Percentiles rank a stretch among this genome's conserved stretches.
Evolutionary conservation across 2,113 vertebrate species (phyloP).

Genomic region (Leptodactylus fuscus): DNA sequence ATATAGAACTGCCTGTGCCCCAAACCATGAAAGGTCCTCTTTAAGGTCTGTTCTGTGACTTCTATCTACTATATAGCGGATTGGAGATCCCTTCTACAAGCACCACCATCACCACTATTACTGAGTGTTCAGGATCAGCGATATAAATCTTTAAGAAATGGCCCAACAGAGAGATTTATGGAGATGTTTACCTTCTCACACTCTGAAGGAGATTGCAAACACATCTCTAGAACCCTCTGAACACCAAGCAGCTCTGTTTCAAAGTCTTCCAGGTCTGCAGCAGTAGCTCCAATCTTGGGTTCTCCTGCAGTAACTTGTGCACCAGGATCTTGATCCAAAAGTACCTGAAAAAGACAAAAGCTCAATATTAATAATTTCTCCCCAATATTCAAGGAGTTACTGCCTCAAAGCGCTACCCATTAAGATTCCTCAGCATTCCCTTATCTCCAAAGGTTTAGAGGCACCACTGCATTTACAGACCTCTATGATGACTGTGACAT

Average conservation of each 20-base stretch:
- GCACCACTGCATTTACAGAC: not conserved
- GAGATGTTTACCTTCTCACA: too few relatives aligned
- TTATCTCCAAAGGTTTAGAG: not conserved
- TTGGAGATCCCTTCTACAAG: too few relatives aligned
- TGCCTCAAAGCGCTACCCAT: too few relatives aligned
- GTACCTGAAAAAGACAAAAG: slow-evolving; percentile 72
- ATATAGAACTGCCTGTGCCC: too few relatives aligned
- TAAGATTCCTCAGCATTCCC: not conserved
- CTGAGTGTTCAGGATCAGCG: too few relatives aligned
- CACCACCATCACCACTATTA: too few relatives aligned
- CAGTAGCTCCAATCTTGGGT: slow-evolving; percentile 60
- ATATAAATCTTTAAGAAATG: too few relatives aligned
- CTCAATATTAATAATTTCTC: not conserved
- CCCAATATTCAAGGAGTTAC: too few relatives aligned
- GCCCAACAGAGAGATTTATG: too few relatives aligned
- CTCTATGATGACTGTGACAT: not conserved
- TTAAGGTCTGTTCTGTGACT: too few relatives aligned
- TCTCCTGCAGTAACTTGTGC: slow-evolving; percentile 62
- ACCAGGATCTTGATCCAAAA: slow-evolving; percentile 75
- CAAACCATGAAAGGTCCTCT: too few relatives aligned
- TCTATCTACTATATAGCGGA: too few relatives aligned
- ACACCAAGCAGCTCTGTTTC: slow-evolving; percentile 79
- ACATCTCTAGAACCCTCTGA: slow-evolving; percentile 80
- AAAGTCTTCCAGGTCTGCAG: slow-evolving; percentile 76
- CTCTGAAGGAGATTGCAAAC: slow-evolving; percentile 74